Percentiles rank a stretch among this genome's conserved stretches.
These are phyloP conservation scores for Orbicella faveolata DNA, from an alignment of 64 coral and sea anemone species.

Conservation along the genomic window DNA sequence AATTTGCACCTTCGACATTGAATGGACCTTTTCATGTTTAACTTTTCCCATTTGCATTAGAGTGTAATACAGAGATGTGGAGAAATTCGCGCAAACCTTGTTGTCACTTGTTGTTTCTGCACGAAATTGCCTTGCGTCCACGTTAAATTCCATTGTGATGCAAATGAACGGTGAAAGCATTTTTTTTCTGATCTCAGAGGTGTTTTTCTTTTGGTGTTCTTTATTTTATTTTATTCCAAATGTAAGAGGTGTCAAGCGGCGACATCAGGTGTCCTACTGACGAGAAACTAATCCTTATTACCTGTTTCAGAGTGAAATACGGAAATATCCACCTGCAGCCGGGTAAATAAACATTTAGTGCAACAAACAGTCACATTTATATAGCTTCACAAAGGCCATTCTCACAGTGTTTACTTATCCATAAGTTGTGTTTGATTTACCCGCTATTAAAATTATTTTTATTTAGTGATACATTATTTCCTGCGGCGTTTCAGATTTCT, in stretches of 20 bases:
- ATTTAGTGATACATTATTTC: too few species aligned
- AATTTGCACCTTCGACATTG: background rate
- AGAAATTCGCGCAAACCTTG: too few species aligned
- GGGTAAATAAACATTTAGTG: background rate
- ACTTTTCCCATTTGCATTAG: too few species aligned
- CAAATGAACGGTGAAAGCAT: too few species aligned
- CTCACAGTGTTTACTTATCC: background rate
- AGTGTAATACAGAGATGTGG: too few species aligned
- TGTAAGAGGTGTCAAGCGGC: too few species aligned
- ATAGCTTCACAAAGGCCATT: constrained; percentile 7
- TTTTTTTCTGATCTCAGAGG: too few species aligned
- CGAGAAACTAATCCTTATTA: background rate
- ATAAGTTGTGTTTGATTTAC: background rate
- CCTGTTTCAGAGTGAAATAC: background rate
- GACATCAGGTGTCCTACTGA: background rate
- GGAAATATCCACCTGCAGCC: background rate
- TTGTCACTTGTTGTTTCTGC: too few species aligned
- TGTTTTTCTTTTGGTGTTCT: too few species aligned
- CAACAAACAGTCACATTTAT: background rate
- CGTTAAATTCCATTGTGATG: too few species aligned
- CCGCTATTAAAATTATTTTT: background rate
- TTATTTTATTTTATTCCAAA: too few species aligned
- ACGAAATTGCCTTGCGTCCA: too few species aligned
- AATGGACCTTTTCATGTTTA: background rate
- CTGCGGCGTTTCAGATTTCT: background rate